phyloP scores from a whole-genome alignment of 1,140 invertebrate genomes.

The Meloidogyne hapla region DNA sequence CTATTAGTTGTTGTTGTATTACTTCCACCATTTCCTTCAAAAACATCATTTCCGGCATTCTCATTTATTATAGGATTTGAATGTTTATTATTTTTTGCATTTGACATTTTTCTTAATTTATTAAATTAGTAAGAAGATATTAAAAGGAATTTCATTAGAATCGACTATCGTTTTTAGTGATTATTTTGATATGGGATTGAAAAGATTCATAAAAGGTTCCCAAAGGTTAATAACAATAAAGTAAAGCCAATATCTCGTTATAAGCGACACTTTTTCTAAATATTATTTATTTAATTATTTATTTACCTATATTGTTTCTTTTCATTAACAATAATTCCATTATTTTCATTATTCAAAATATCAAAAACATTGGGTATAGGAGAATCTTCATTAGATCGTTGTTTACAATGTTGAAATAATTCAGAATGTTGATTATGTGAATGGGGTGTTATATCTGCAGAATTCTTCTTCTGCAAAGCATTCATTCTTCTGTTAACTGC shows the following conservation, averaged over 20 bases:
- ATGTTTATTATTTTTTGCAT: background rate
- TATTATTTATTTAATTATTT: too few relatives aligned
- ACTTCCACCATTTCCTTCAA: background rate
- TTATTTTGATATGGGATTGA: too few relatives aligned
- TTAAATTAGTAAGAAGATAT: too few relatives aligned
- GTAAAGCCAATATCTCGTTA: too few relatives aligned
- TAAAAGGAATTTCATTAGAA: background rate
- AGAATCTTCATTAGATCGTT: background rate
- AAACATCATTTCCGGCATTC: background rate
- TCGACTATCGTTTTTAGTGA: too few relatives aligned
- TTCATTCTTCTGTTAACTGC: constrained; percentile 28
- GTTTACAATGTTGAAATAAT: constrained; percentile 3
- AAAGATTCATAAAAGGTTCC: too few relatives aligned
- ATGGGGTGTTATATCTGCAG: background rate
- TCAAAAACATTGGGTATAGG: background rate
- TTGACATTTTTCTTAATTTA: background rate
- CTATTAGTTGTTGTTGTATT: background rate
- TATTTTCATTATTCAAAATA: background rate
- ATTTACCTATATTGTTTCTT: background rate
- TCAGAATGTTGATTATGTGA: background rate
- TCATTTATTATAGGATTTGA: background rate
- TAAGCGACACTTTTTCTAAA: too few relatives aligned
- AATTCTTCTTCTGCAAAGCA: constrained; percentile 13
- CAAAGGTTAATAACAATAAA: too few relatives aligned
- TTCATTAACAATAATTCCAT: background rate